Conservation (phyloP, 2,797 vertebrate genomes). For the Pagetopsis macropterus region DNA sequence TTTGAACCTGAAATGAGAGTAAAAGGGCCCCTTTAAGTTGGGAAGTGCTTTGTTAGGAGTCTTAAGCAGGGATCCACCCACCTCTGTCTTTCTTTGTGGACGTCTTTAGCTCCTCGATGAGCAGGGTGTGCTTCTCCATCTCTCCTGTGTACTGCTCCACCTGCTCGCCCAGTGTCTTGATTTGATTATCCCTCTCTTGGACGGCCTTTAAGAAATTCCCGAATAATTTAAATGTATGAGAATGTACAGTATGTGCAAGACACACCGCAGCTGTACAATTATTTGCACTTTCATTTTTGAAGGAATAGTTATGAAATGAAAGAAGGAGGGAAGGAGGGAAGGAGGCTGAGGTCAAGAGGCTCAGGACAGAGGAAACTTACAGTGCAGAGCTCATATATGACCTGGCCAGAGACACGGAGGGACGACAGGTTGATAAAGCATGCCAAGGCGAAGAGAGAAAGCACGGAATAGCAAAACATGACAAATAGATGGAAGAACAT, state of each 20-base stretch:
- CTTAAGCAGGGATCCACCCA: constrained; percentile 49
- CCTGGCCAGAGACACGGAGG: constrained; percentile 71
- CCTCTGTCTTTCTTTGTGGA: constrained; percentile 88
- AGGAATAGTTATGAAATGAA: constrained; percentile 25
- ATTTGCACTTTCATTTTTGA: background rate
- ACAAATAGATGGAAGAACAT: constrained; percentile 5
- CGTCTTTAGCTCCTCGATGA: constrained; percentile 90
- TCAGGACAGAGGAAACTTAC: constrained; percentile 79
- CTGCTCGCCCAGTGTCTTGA: constrained; percentile 92
- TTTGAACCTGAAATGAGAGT: too few species aligned
- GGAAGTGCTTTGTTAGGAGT: background rate
- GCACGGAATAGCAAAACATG: constrained; percentile 39
- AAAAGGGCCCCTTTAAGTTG: too few species aligned
- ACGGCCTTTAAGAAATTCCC: constrained; percentile 82
- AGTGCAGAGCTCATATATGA: constrained; percentile 85
- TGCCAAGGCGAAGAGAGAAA: constrained; percentile 36
- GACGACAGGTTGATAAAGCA: constrained; percentile 52
- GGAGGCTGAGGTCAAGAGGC: constrained; percentile 22
- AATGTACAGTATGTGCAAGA: background rate
- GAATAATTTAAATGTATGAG: constrained; percentile 28
- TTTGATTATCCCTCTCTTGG: constrained; percentile 92
- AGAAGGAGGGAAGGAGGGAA: background rate
- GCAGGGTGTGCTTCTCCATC: constrained; percentile 89
- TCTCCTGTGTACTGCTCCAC: constrained; percentile 92
- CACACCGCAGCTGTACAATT: background rate